Conservation (phyloP, 92 coral and sea anemone genomes). For the Isaurus tuberculatus region DNA sequence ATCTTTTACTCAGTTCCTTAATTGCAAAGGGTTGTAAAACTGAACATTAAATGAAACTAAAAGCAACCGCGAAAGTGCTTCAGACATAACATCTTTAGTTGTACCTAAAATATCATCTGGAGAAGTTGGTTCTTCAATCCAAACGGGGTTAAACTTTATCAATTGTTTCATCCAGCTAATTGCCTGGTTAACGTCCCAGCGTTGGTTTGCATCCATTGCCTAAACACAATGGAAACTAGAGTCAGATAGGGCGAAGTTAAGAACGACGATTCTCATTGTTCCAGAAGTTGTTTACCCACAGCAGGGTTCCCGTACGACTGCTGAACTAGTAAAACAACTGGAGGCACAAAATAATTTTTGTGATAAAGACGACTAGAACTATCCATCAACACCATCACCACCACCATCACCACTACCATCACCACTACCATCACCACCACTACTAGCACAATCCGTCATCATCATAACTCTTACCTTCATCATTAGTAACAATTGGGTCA, state of each 20-base stretch:
- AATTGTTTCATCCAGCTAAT: conserved; percentile 85
- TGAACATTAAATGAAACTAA: neutral
- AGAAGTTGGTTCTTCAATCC: conserved; percentile 99
- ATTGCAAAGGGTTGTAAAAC: neutral
- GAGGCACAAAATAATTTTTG: too few species aligned
- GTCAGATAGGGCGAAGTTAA: neutral
- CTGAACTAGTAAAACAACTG: too few species aligned
- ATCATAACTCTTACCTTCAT: too few species aligned
- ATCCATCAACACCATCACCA: too few species aligned
- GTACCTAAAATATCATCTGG: conserved; percentile 95
- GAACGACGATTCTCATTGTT: neutral
- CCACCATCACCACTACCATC: too few species aligned
- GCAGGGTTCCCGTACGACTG: too few species aligned
- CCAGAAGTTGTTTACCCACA: too few species aligned
- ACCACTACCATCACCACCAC: too few species aligned
- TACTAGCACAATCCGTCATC: too few species aligned
- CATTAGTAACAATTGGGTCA: too few species aligned
- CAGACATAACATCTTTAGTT: neutral
- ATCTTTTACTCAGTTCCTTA: neutral
- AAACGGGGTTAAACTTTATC: conserved; percentile 88
- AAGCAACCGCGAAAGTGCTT: neutral
- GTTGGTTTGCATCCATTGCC: conserved; percentile 99
- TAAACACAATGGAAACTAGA: conserved; percentile 10
- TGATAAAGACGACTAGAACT: too few species aligned
- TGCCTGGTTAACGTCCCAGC: conserved; percentile 93